Percentiles rank a stretch among this genome's conserved stretches.
Evolutionary conservation across 92 coral and sea anemone species (phyloP).

Genomic region (Pocillopora meandrina): DNA sequence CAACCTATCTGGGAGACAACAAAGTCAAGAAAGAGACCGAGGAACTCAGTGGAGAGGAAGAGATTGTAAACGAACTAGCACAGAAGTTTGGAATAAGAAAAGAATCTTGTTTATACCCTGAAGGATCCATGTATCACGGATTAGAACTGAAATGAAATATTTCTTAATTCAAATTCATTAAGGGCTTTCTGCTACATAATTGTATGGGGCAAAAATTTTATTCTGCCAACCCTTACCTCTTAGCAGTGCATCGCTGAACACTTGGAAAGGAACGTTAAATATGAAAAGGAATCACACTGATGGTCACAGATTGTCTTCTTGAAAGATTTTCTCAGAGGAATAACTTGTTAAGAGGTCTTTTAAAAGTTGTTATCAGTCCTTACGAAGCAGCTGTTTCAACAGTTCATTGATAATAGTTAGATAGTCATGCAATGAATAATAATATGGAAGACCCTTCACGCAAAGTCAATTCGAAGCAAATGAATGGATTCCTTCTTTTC

Average conservation of each 20-base stretch:
- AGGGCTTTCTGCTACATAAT: not conserved
- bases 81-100: conserved; percentile 36
- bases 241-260: not conserved
- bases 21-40: conserved; percentile 37
- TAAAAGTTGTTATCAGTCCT: too few species aligned
- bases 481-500: too few species aligned
- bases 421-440: too few species aligned
- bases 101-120: conserved; percentile 25
- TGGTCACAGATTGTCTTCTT: too few species aligned
- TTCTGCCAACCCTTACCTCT: not conserved
- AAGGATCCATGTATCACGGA: conserved; percentile 15
- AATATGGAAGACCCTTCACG: too few species aligned
- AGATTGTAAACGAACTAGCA: conserved; percentile 32
- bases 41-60: conserved; percentile 39
- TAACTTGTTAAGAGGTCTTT: too few species aligned
- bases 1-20: conserved; percentile 25
- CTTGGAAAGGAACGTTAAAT: too few species aligned
- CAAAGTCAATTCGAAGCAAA: too few species aligned
- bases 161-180: not conserved
- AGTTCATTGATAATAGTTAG: too few species aligned
- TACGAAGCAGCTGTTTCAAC: too few species aligned
- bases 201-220: not conserved
- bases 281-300: too few species aligned
- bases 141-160: not conserved
- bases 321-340: too few species aligned